Base-by-base conservation (phyloP, 2,888 invertebrate genomes). In the Lasioglossum leucozonium region DNA sequence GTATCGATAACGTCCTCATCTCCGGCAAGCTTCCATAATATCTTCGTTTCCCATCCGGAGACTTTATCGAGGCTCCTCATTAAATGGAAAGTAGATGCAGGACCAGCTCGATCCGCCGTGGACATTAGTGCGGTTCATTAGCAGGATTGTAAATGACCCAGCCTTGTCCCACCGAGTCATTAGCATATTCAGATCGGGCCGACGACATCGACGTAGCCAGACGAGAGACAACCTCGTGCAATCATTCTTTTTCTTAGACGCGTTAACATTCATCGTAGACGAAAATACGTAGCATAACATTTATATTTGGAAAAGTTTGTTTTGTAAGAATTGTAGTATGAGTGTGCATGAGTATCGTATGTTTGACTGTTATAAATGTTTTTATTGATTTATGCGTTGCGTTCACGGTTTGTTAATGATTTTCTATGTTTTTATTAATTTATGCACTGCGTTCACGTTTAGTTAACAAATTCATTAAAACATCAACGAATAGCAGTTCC, bases 51-150 rank as follows among this genome's bases (percentile, higher is more conserved):
- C n/a, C 26, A 72, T 47, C 58, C 73, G 2, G n/a, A 58, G 30
- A 76, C 40, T 65, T 47, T 72, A 81, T 81, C 83, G 81, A 79
- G 72, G 77, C 80, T 71, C 77, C 88, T 88, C 83, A 62, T 88
- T 88, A 84, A 86, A 84, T 84, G 89, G 83, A 86, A 88, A 89
- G 73, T 76, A 84, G 86, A 84, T 79, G 73, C 83, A 71, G 79
- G 80, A 79, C 77, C 73, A 47, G 71, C 75, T 72, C 69, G 51
- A 73, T 71, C 62, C 81, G 47, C 72, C 79, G 71, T 83, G 75
- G 84, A 80, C 86, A 88, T 88, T 88, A 88, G 88, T 72, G 79
- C 75, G 89, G 86, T 88, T 88, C 89, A 86, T 88, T 88, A 86
- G 86, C 86, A 77, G 77, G 80, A 86, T 88, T 88, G 88, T 86